These are phyloP conservation scores for Agraylea sexmaculata DNA, from an alignment of 1,140 invertebrate species.

Conservation along the genomic window DNA sequence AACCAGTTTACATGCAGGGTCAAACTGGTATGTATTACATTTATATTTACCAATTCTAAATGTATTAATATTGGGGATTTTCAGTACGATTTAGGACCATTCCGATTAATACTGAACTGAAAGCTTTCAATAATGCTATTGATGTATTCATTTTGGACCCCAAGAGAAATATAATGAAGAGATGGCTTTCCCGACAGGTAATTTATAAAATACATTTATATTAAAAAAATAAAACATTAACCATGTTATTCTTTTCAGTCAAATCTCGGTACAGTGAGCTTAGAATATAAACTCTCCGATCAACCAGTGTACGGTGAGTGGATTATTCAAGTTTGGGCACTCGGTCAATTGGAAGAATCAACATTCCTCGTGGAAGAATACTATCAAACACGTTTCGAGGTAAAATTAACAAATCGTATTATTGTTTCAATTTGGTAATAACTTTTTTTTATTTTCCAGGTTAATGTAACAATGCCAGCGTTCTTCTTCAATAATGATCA, in stretches of 20 bases:
- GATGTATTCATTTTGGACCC: constrained; percentile 87
- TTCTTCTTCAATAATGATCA: constrained; percentile 81
- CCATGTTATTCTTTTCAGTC: constrained; percentile 42
- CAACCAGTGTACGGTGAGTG: constrained; percentile 88
- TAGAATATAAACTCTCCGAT: constrained; percentile 81
- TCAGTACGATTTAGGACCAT: constrained; percentile 77
- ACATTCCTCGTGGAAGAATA: constrained; percentile 87
- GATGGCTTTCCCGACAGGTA: constrained; percentile 80
- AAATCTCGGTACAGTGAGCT: constrained; percentile 80
- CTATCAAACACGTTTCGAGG: constrained; percentile 83
- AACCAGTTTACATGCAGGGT: constrained; percentile 89
- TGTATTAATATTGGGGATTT: too few species aligned
- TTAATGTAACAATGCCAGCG: constrained; percentile 91
- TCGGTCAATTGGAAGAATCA: constrained; percentile 77
- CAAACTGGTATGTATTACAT: constrained; percentile 73
- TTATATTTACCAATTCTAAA: too few species aligned
- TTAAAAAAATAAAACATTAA: not conserved
- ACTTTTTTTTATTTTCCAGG: constrained; percentile 31
- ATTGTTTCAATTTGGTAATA: not conserved
- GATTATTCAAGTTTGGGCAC: constrained; percentile 78
- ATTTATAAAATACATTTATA: constrained; percentile 6
- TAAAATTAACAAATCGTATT: constrained; percentile 24
- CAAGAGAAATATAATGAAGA: constrained; percentile 68
- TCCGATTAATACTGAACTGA: constrained; percentile 79
- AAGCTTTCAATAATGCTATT: constrained; percentile 75